Percentiles rank a stretch among this genome's conserved stretches.
phyloP scores from a whole-genome alignment of 2,888 invertebrate genomes.

The Drosophila maculinotata region DNA sequence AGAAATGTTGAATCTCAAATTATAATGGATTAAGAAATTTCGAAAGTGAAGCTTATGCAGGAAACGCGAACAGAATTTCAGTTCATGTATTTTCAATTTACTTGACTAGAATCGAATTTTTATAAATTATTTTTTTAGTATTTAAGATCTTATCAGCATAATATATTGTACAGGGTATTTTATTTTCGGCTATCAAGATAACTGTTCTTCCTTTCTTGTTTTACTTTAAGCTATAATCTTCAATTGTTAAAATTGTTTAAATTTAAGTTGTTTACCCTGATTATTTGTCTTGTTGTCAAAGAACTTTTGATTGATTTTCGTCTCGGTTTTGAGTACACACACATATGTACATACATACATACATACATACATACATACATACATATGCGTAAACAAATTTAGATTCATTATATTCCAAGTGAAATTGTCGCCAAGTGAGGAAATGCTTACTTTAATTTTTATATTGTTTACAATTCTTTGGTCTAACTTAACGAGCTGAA shows the following conservation, averaged over 20 bases:
- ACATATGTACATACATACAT: not conserved
- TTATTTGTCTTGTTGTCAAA: conserved; percentile 4
- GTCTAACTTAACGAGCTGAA: conserved; percentile 43
- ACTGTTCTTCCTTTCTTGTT: not conserved
- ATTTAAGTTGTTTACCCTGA: conserved; percentile 17
- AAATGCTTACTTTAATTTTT: conserved; percentile 72
- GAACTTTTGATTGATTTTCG: conserved; percentile 40
- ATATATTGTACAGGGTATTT: no score
- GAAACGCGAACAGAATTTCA: no score
- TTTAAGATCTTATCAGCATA: no score
- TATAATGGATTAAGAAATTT: conserved; percentile 9
- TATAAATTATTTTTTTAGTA: no score
- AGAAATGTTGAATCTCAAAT: conserved; percentile 6
- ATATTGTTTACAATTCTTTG: conserved; percentile 27
- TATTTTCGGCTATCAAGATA: not conserved
- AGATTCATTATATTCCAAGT: conserved; percentile 21
- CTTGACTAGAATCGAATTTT: no score
- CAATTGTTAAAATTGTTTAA: conserved; percentile 19
- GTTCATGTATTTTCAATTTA: no score
- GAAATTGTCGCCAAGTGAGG: conserved; percentile 67
- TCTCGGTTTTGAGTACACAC: conserved; percentile 2
- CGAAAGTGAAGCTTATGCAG: no score
- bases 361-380: not conserved
- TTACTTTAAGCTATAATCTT: conserved; percentile 7
- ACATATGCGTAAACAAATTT: not conserved